phyloP scores from a whole-genome alignment of 2,113 vertebrate species.

The Peucedramus taeniatus region DNA sequence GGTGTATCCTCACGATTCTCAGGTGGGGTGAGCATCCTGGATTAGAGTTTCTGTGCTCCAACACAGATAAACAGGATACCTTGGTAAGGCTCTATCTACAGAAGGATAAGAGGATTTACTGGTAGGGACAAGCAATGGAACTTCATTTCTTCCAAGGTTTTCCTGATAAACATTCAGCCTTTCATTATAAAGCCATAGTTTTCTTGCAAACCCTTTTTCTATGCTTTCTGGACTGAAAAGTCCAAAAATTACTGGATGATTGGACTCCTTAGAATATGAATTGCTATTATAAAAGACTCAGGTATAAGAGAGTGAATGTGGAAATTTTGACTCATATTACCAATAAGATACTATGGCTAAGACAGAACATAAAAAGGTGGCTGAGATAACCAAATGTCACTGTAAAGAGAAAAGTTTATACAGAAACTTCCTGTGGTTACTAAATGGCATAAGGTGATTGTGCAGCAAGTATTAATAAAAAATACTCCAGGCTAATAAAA shows the following conservation, averaged over 20 bases:
- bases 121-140: background rate
- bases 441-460: background rate
- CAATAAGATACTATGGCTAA: background rate
- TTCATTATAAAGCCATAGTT: background rate
- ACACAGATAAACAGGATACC: background rate
- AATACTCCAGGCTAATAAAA: background rate
- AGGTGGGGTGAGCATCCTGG: rapidly evolving
- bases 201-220: background rate
- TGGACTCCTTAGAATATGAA: background rate
- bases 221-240: background rate
- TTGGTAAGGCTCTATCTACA: background rate
- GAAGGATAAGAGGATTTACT: background rate
- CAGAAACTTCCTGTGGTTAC: background rate
- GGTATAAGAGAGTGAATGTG: background rate
- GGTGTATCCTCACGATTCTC: background rate
- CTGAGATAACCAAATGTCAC: background rate
- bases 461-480: background rate
- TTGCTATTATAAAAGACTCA: background rate
- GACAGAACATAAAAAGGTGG: background rate
- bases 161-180: background rate
- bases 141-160: background rate
- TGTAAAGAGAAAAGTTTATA: background rate
- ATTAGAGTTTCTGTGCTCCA: background rate
- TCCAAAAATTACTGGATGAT: background rate
- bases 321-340: background rate